Evolutionary conservation across 2,888 invertebrate species (phyloP), one percentile per base, ranked within the genome.

Genomic region (Eupithecia inturbata): DNA sequence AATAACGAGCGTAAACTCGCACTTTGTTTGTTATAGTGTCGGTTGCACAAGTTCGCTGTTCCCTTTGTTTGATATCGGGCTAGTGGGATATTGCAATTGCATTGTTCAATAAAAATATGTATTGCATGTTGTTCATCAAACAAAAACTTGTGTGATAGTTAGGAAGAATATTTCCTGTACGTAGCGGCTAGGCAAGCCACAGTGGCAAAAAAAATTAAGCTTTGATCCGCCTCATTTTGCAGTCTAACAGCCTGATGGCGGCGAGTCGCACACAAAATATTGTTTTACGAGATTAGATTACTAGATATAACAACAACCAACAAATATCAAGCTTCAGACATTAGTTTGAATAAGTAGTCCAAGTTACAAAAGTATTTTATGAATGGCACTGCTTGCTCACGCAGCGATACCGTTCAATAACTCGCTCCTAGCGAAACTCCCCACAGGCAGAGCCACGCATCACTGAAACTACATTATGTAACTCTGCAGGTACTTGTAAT

Each of bases 381-480:
- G 53, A 53, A 10, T 22, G 22, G n/a, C 9, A 49, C n/a, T 6
- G 9, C 14, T 26, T 60, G 14, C 1, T 60, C 26, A n/a, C n/a
- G n/a, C n/a, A n/a, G 26, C 26, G 26, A 14, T 3, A 14, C 4
- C 14, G 12, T 60, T 60, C 26, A 60, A 10, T 60, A 68, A 26
- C 6, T 69, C 60, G 28, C 10, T 39, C 19, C 28, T 28, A 10
- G 5, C 5, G 16, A 28, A 68, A 33, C 60, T 64, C n/a, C 53
- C 41, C 62, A 64, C 41, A 41, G n/a, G n/a, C n/a, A n/a, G 36
- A 26, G 41, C 62, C 67, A 63, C 72, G 70, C 70, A 33, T 63
- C n/a, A 72, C 72, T 45, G 7, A 45, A 7, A 7, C 70, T 71
- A 26, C n/a, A n/a, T n/a, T n/a, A n/a, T 69, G 45, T 75, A 74